phyloP scores from a whole-genome alignment of 2,113 vertebrate species.

The Entomyzon cyanotis region DNA sequence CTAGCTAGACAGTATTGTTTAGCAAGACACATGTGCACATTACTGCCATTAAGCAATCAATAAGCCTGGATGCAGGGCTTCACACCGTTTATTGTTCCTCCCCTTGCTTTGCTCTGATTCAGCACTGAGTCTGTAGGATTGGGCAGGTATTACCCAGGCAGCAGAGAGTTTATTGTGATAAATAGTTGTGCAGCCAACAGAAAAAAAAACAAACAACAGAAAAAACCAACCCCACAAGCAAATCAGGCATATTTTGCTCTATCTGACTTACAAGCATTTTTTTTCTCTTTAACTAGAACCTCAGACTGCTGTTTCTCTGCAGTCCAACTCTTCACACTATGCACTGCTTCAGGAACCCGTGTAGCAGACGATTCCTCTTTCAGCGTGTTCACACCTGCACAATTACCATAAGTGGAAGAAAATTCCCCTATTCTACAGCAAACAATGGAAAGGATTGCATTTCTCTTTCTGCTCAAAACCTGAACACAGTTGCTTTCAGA shows the following conservation, averaged over 20 bases:
- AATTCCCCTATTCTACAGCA: constrained; percentile 6
- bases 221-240: neutral
- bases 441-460: constrained; percentile 4
- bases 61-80: neutral
- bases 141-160: neutral
- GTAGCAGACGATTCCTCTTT: neutral
- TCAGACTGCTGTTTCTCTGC: neutral
- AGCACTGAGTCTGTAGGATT: neutral
- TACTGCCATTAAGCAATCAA: constrained; percentile 29
- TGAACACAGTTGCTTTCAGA: neutral
- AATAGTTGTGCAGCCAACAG: neutral
- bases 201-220: neutral
- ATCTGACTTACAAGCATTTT: neutral
- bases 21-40: neutral
- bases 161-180: neutral
- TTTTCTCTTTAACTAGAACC: neutral
- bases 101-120: neutral
- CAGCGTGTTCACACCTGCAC: constrained; percentile 33
- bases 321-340: neutral
- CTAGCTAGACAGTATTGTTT: neutral
- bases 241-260: neutral
- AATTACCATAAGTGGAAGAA: constrained; percentile 20
- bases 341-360: neutral
- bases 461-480: neutral
- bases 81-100: neutral